These are phyloP conservation scores for Oenanthe oenanthe DNA, from an alignment of 2,113 vertebrate genomes.

Conservation along the genomic window DNA sequence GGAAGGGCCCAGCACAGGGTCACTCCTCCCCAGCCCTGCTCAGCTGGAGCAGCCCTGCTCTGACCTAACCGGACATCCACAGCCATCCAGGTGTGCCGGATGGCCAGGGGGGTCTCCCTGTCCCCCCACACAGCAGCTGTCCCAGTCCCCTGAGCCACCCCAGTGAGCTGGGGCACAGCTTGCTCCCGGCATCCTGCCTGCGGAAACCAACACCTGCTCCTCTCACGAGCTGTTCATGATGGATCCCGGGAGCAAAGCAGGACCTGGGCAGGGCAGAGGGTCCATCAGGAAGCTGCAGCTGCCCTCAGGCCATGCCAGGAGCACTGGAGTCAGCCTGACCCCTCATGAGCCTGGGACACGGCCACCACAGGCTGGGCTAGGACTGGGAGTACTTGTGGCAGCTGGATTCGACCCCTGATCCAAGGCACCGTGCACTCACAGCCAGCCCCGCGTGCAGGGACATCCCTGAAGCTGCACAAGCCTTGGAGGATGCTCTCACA, in stretches of 20 bases:
- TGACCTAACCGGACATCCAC: not conserved
- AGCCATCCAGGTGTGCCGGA: not conserved
- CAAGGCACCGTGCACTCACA: rapidly evolving
- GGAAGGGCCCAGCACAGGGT: not conserved
- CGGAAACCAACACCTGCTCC: not conserved
- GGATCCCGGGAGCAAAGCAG: not conserved
- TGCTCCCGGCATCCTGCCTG: not conserved
- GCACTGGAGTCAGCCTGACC: not conserved
- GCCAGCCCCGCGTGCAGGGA: rapidly evolving
- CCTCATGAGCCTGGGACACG: rapidly evolving
- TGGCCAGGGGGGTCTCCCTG: not conserved
- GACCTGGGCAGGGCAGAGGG: not conserved
- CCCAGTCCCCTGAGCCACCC: not conserved
- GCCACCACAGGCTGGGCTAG: not conserved
- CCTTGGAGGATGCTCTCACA: not conserved
- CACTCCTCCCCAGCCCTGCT: not conserved
- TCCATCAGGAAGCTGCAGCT: not conserved
- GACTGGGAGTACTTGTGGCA: not conserved
- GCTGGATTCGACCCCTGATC: rapidly evolving
- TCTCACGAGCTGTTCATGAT: rapidly evolving
- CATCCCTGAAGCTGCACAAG: not conserved
- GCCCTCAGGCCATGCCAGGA: rapidly evolving
- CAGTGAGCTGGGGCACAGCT: not conserved
- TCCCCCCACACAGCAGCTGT: not conserved
- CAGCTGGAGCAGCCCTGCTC: not conserved